Conservation (phyloP, 2,113 vertebrate genomes). For the Oncorhynchus gorbuscha region DNA sequence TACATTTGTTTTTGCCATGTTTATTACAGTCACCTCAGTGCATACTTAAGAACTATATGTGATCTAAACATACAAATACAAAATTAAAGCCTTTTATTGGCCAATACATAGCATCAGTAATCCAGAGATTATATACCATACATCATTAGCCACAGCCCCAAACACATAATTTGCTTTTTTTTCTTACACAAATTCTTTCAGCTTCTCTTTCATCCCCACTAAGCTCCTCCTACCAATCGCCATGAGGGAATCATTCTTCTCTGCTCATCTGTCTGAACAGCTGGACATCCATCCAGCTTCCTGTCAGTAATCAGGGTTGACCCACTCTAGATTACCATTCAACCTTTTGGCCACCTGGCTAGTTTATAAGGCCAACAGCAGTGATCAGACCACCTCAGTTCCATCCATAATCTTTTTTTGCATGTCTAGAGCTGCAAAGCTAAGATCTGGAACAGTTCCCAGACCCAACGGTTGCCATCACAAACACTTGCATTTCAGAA, state of each 20-base stretch:
- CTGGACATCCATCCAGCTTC: constrained; percentile 2
- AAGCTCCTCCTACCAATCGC: not conserved
- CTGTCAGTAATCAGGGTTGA: constrained; percentile 21
- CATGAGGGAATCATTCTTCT: not conserved
- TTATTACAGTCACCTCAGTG: too few species aligned
- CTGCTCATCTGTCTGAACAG: constrained; percentile 30
- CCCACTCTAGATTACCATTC: constrained; percentile 34
- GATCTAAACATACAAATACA: too few species aligned
- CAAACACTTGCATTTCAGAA: too few species aligned
- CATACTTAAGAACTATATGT: too few species aligned
- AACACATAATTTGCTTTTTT: too few species aligned
- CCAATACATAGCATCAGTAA: too few species aligned
- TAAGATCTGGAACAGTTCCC: constrained; percentile 65
- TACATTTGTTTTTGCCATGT: too few species aligned
- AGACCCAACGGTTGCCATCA: constrained; percentile 53
- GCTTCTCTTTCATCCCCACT: not conserved
- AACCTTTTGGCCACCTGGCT: constrained; percentile 35
- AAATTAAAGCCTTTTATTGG: too few species aligned
- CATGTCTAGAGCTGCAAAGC: constrained; percentile 45
- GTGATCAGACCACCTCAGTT: constrained; percentile 14
- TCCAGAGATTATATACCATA: too few species aligned
- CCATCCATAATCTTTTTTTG: constrained; percentile 37
- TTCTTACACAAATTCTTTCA: not conserved
- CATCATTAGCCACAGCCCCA: too few species aligned
- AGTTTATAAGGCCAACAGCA: not conserved